phyloP scores from a whole-genome alignment of 2,888 invertebrate species.

The Phymatocera aterrima region DNA sequence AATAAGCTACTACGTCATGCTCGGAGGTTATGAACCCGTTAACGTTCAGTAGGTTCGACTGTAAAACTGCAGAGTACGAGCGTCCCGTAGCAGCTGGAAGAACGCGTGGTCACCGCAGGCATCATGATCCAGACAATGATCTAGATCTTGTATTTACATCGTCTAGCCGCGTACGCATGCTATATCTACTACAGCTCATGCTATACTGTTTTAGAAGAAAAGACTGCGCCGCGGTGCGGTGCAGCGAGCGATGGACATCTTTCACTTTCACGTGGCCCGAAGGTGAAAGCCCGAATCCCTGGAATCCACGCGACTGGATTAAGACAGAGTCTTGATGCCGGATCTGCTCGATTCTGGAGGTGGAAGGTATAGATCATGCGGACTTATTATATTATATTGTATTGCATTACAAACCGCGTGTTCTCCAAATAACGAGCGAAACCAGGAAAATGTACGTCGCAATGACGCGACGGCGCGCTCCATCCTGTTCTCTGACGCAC shows the following conservation, averaged over 20 bases:
- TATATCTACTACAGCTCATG: background rate
- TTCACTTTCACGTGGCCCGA: slow-evolving; percentile 38
- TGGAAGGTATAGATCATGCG: background rate
- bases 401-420: background rate
- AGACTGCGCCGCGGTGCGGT: background rate
- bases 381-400: too few relatives aligned
- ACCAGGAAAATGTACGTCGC: too few relatives aligned
- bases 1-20: too few relatives aligned
- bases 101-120: background rate
- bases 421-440: slow-evolving; percentile 12
- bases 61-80: too few relatives aligned
- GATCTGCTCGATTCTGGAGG: background rate
- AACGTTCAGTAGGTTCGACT: background rate
- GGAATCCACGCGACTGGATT: slow-evolving; percentile 19
- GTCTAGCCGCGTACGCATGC: too few relatives aligned
- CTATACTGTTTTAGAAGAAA: too few relatives aligned
- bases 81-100: background rate
- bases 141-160: slow-evolving; percentile 26
- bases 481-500: slow-evolving; percentile 34
- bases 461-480: slow-evolving; percentile 22
- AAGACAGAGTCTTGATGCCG: slow-evolving; percentile 1
- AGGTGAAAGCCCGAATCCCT: slow-evolving; percentile 29
- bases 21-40: background rate
- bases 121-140: background rate
- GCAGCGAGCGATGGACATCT: slow-evolving; percentile 20